Base-by-base conservation (phyloP, 2,113 vertebrate species). In the Chloroceryle aenea region DNA sequence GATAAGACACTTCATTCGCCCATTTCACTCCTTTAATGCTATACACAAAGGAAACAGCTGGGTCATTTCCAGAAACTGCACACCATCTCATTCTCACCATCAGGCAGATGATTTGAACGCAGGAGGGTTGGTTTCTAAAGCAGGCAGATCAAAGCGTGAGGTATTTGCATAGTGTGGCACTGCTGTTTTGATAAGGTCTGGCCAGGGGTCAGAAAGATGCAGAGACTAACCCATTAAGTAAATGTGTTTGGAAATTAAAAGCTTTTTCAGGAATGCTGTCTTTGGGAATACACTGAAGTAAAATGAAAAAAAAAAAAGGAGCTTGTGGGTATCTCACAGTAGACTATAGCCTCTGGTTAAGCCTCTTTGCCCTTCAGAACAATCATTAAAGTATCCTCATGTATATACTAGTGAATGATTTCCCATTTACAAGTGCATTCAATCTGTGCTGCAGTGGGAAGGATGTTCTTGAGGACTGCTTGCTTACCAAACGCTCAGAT, bases 1-100 rank as follows among this genome's bases (percentile, higher is more conserved):
- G 91, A 64, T 95, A 91, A 96, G 90, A 83, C 47, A 81, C 36
- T 73, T 89, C 19, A 81, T 95, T 92, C 34, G 40, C 68, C 7
- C 14, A 56, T 88, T 88, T 95, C 55, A 83, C 25, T 85, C 29
- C 22, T 84, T 64, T 36, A 45, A 27, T 85, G 29, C 25, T 93
- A 40, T 85, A 91, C 87, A 32, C 10, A n/a, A 83, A 75, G n/a
- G n/a, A 68, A 85, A 67, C 4, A 40, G 21, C 23, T 69, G 47
- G 34, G 29, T 74, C 22, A 21, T 89, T 94, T 88, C 82, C 36
- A 84, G 50, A 53, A 89, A 75, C 16, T n/a, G n/a, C 48, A 47
- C 17, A 76, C 25, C 19, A 76, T 66, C 66, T 88, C 43, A 78
- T 83, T 69, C 48, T 91, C 23, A 82, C 26, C 48, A 73, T 87